Percentiles rank a stretch among this genome's conserved stretches.
Evolutionary conservation across 2,888 invertebrate species (phyloP).

Genomic region (Hydriomena furcata): DNA sequence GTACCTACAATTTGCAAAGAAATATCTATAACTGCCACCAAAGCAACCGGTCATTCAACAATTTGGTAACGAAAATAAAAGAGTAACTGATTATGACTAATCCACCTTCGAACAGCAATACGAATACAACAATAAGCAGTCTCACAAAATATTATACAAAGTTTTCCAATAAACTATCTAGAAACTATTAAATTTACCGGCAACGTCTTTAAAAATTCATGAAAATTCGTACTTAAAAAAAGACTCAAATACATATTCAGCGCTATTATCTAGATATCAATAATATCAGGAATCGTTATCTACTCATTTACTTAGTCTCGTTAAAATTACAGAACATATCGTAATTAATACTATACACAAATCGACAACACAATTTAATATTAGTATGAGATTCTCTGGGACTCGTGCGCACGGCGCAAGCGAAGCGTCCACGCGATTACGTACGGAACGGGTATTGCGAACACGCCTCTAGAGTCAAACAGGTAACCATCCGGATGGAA

Average conservation of each 20-base stretch:
- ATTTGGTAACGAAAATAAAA: conserved; percentile 82
- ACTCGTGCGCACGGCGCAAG: conserved; percentile 58
- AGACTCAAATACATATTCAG: conserved; percentile 78
- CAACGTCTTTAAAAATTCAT: conserved; percentile 72
- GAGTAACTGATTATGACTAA: conserved; percentile 74
- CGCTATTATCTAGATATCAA: conserved; percentile 76
- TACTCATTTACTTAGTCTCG: conserved; percentile 81
- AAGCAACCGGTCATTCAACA: conserved; percentile 78
- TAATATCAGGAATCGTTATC: conserved; percentile 82
- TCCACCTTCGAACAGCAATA: conserved; percentile 74
- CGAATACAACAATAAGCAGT: conserved; percentile 83
- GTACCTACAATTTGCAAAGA: conserved; percentile 52
- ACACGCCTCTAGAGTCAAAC: conserved; percentile 57
- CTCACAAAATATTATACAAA: conserved; percentile 83
- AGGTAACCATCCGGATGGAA: conserved; percentile 60
- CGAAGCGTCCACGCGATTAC: conserved; percentile 67
- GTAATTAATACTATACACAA: conserved; percentile 83
- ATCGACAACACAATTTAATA: conserved; percentile 79
- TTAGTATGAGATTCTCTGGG: conserved; percentile 81
- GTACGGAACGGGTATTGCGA: conserved; percentile 67
- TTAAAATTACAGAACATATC: conserved; percentile 81
- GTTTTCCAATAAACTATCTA: conserved; percentile 78
- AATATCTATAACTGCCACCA: conserved; percentile 70
- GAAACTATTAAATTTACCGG: conserved; percentile 75
- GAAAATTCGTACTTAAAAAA: conserved; percentile 73